These are phyloP conservation scores for Plutomurus gul DNA, from an alignment of 1,140 invertebrate species.

Conservation along the genomic window DNA sequence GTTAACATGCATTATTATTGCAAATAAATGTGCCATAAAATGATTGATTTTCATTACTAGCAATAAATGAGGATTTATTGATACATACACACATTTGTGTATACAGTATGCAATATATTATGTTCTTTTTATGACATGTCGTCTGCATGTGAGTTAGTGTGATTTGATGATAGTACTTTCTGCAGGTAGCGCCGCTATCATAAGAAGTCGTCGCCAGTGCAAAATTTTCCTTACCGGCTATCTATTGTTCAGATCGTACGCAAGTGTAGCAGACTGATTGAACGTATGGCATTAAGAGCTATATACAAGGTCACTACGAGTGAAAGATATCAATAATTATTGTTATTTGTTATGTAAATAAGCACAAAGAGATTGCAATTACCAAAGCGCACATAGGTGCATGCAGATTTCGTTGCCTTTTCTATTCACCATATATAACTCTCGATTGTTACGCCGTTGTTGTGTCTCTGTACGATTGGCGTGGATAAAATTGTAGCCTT, in stretches of 20 bases:
- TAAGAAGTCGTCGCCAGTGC: neutral
- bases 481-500: neutral
- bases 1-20: no score
- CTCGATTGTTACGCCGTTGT: neutral
- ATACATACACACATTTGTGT: no score
- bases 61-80: no score
- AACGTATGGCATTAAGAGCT: slow-evolving; percentile 8
- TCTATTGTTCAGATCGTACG: neutral
- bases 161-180: neutral
- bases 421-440: neutral
- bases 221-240: neutral
- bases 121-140: no score
- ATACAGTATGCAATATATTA: no score
- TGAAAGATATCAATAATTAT: slow-evolving; percentile 7
- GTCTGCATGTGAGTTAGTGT: neutral
- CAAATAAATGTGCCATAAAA: no score
- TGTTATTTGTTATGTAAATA: slow-evolving; percentile 23
- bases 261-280: no score
- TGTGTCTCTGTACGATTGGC: neutral
- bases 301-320: neutral
- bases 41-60: no score
- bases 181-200: no score
- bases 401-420: neutral
- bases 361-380: neutral
- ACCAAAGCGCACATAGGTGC: neutral